Conservation (phyloP, 1,140 invertebrate species). For the Apis florea region DNA sequence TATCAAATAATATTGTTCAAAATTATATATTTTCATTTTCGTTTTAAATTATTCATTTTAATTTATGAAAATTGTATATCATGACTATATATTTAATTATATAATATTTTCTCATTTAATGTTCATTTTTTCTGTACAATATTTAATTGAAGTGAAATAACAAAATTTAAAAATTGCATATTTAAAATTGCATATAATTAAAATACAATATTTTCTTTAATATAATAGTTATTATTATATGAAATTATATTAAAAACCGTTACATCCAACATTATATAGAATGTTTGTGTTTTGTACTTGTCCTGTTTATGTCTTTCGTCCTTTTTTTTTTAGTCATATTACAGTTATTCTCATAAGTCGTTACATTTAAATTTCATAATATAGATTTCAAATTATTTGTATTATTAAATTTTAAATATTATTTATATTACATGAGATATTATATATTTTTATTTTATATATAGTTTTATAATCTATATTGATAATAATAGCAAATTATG, state of each 20-base stretch:
- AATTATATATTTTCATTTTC: not conserved
- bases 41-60: not conserved
- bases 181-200: no score
- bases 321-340: constrained; percentile 36
- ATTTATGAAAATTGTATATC: not conserved
- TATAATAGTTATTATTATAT: constrained; percentile 17
- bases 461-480: not conserved
- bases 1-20: not conserved
- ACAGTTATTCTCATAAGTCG: constrained; percentile 30
- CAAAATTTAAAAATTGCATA: not conserved
- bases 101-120: not conserved
- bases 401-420: not conserved
- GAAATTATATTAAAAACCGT: constrained; percentile 26
- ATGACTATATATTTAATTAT: not conserved
- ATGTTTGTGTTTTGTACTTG: constrained; percentile 53
- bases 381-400: not conserved
- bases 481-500: not conserved
- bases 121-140: not conserved
- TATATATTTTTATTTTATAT: constrained; percentile 16
- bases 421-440: constrained; percentile 2
- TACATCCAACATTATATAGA: constrained; percentile 27
- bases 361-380: constrained; percentile 35
- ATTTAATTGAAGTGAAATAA: not conserved
- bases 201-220: not conserved
- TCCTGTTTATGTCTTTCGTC: constrained; percentile 54